Evolutionary conservation across 2,797 vertebrate genomes (phyloP), one percentile per base, ranked within the genome.

Genomic region (Lemur catta): DNA sequence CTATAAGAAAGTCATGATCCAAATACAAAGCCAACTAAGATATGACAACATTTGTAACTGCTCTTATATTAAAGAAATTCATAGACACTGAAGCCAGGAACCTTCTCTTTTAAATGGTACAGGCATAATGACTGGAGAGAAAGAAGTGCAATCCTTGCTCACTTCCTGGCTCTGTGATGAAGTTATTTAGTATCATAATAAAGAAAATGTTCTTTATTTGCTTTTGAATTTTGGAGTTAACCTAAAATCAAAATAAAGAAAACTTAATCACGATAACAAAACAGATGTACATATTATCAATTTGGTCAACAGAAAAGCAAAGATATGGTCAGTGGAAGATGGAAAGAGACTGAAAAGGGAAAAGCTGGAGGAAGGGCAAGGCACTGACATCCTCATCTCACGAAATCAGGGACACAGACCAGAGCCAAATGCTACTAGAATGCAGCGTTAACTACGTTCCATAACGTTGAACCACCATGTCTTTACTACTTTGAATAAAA

Each of bases 241-340:
- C 4, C 80, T 74, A 76, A 86, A 89, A 89, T 33, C n/a, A 80
- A 93, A 88, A 74, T 50, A 92, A 78, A 87, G 57, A 96, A 91
- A 82, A 71, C 4, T 30, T 55, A 59, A 30, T 20, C 28, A 88
- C 18, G 24, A 46, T 69, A 63, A 78, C 33, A 74, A 57, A 82
- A 46, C n/a, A 81, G 14, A 92, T 55, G 1, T 30, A 61, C 74
- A 89, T 57, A 28, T 33, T 78, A 69, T 14, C 59, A 48, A 28
- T 87, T 55, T 14, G 69, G 41, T 15, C 65, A 80, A 82, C 1
- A 38, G 38, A 38, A 38, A 81, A 59, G 17, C 43, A 86, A 79
- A 78, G 30, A 74, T 9, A 41, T 13, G 11, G 35, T 84, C 26
- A 28, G 9, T 3, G 43, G 57, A 61, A 82, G 61, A 85, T 0